phyloP scores from a whole-genome alignment of 2,888 invertebrate species.

The Mythimna vitellina region DNA sequence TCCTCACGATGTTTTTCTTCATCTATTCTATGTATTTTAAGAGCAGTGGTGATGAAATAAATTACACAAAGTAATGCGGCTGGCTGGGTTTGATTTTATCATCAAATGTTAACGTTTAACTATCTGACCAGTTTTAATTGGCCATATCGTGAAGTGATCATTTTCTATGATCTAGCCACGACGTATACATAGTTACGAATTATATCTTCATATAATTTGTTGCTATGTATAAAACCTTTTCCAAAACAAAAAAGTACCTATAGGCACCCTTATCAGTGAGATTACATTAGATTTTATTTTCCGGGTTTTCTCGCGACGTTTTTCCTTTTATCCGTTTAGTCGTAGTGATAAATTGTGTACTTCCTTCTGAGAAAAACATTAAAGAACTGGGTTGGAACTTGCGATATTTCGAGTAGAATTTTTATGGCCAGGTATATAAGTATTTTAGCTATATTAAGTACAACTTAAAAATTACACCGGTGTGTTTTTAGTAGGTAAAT shows the following conservation, averaged over 20 bases:
- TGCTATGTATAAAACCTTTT: not conserved
- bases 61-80: too few species aligned
- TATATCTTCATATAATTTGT: not conserved
- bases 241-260: constrained; percentile 12
- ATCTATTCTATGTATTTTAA: too few species aligned
- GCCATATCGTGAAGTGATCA: too few species aligned
- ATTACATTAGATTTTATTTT: constrained; percentile 52
- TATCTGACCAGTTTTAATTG: too few species aligned
- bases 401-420: constrained; percentile 11
- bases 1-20: too few species aligned
- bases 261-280: constrained; percentile 40
- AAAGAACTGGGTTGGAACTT: constrained; percentile 17
- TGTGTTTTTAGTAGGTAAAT: too few species aligned
- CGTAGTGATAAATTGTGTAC: constrained; percentile 48
- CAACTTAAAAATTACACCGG: not conserved
- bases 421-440: not conserved
- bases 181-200: too few species aligned
- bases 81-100: too few species aligned
- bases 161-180: too few species aligned
- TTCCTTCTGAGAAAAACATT: constrained; percentile 31
- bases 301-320: constrained; percentile 35
- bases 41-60: too few species aligned
- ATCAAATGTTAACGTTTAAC: too few species aligned
- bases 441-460: not conserved
- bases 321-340: constrained; percentile 42